Evolutionary conservation across 2,797 vertebrate genomes (phyloP), one percentile per base, ranked within the genome.

Genomic region (Galago senegalensis): DNA sequence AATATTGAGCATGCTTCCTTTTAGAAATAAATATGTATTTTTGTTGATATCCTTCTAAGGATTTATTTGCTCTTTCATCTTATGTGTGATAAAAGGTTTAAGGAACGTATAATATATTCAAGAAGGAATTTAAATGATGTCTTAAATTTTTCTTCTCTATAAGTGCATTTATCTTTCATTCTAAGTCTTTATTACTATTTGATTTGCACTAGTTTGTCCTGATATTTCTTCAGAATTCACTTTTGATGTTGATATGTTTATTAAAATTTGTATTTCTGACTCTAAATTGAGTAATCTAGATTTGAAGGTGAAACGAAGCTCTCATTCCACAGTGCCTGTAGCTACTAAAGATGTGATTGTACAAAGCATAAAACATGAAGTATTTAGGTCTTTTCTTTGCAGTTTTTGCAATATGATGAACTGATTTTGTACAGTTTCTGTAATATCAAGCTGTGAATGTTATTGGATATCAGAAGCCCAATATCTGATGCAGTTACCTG

Each of bases 401-500:
- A 82, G 34, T 40, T 97, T 2, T 3, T 94, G 92, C 84, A 93
- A 43, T 17, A 63, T 46, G 56, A 95, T 96, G 9, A 94, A 95
- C 43, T 29, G 13, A 87, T 93, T 67, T 93, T 97, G 16, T 92
- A 18, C 2, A 95, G 70, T 29, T 95, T 97, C 75, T 91, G 93
- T 98, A 97, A 93, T 87, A 91, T 79, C 40, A 97, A 91, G n/a
- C 82, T 97, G 83, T 89, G 49, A 69, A 20, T 72, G 14, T 92
- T 96, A 91, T 37, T 96, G 72, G 73, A 34, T 89, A 46, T 29
- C 53, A 97, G 65, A 97, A 49, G 40, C 85, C 80, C 18, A 96
- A 53, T 83, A 58, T 25, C 94, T 96, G 69, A 72, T 34, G 56
- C 0, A 21, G 0, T 96, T 95, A 96, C 65, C 10, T 56, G 79